A percentile compares a stretch with the other conserved stretches of the same genome.
Conservation (phyloP, 2,113 vertebrate species). For the Hypanus sabinus region DNA sequence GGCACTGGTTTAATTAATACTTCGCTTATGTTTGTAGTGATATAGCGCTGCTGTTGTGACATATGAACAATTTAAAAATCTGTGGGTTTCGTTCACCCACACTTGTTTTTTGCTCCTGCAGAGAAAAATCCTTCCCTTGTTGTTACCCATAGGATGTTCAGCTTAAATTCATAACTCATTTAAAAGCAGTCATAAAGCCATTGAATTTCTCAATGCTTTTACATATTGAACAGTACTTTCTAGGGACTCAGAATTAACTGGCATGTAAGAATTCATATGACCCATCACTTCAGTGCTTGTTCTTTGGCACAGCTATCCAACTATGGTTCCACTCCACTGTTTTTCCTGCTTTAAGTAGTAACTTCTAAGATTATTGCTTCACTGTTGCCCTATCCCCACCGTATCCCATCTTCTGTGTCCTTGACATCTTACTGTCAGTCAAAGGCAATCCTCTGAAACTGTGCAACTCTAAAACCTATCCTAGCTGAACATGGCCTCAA, state of each 20-base stretch:
- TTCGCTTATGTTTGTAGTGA: conserved; percentile 1
- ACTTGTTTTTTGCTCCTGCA: background rate
- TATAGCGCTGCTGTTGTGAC: background rate
- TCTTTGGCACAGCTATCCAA: background rate
- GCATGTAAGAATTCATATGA: too few species aligned
- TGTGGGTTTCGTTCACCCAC: background rate
- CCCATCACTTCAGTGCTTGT: background rate
- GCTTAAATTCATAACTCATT: background rate
- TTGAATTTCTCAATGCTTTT: background rate
- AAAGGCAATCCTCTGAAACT: too few species aligned
- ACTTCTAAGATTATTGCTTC: too few species aligned
- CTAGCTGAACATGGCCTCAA: too few species aligned
- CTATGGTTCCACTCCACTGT: background rate
- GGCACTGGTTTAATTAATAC: background rate
- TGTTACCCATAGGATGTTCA: background rate
- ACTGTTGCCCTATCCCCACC: too few species aligned
- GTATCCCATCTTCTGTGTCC: too few species aligned
- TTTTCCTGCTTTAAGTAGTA: background rate
- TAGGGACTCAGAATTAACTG: background rate
- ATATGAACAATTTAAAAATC: background rate
- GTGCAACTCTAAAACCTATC: too few species aligned
- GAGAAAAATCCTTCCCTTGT: background rate
- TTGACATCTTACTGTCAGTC: too few species aligned
- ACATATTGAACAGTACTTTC: background rate
- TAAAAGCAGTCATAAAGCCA: background rate